A percentile compares a stretch with the other conserved stretches of the same genome.
Evolutionary conservation across 1,140 invertebrate species (phyloP).

Genomic region (Drosophila jambulina): DNA sequence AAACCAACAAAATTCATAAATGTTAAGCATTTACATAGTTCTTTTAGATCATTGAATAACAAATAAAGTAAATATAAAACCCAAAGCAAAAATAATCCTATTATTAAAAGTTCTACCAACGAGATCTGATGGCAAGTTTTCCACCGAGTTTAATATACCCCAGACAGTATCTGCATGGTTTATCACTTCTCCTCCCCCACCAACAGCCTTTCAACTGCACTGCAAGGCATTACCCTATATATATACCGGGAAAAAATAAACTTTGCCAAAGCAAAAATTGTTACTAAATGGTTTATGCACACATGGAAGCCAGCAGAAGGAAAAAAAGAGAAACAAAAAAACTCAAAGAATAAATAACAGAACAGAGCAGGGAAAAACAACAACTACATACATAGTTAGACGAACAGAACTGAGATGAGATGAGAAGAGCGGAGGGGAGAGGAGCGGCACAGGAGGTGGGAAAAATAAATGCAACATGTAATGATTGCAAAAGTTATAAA

Average conservation of each 20-base stretch:
- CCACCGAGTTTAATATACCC: slow-evolving; percentile 17
- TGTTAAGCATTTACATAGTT: too few species aligned
- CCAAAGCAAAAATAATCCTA: not conserved
- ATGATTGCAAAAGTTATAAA: slow-evolving; percentile 83
- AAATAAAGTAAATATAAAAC: not conserved
- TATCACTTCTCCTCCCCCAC: slow-evolving; percentile 6
- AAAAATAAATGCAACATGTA: slow-evolving; percentile 79
- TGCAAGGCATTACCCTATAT: slow-evolving; percentile 13
- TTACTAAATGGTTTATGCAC: slow-evolving; percentile 79
- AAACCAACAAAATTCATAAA: not conserved
- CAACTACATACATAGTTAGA: slow-evolving; percentile 12
- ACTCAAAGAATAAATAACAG: slow-evolving; percentile 24
- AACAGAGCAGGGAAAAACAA: slow-evolving; percentile 23
- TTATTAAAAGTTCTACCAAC: slow-evolving; percentile 11
- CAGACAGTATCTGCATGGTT: slow-evolving; percentile 27
- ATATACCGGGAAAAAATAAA: slow-evolving; percentile 44
- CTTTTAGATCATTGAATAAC: not conserved
- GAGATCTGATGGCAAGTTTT: slow-evolving; percentile 18
- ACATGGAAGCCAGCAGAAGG: slow-evolving; percentile 53
- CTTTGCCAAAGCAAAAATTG: slow-evolving; percentile 73
- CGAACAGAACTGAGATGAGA: not conserved
- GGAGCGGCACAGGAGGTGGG: not conserved
- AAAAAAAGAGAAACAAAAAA: slow-evolving; percentile 3
- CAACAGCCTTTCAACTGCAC: not conserved
- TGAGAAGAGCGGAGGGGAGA: not conserved